Evolutionary conservation across 2,113 vertebrate species (phyloP), one percentile per base, ranked within the genome.

Genomic region (Microcebus murinus): DNA sequence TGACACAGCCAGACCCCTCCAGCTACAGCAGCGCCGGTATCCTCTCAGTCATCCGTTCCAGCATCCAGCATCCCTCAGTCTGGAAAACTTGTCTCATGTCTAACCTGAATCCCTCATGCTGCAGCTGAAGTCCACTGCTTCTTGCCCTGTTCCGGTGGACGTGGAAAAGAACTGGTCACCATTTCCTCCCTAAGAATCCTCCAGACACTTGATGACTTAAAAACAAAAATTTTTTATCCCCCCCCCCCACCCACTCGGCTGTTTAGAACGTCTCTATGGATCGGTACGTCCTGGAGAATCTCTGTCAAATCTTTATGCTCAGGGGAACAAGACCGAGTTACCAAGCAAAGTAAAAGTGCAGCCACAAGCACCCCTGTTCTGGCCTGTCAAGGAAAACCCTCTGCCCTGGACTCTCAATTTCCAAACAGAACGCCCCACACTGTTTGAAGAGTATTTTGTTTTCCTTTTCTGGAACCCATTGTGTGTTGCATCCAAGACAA

Each of bases 401-500:
- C 68, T 25, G 92, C 83, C 63, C 21, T 8, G 12, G 50, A 31
- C 29, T 84, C 45, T 74, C 6, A 0, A 21, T 76, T 83, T 93
- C 65, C 31, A 67, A 79, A 59, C 57, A 36, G 87, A 81, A 77
- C 4, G 27, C 63, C 42, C 18, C 50, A 12, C 27, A 31, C n/a
- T 52, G 52, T 48, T 96, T 63, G 84, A 85, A 79, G 84, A 85
- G 34, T 21, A 45, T 79, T 86, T 88, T 97, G 97, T 97, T 93
- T 91, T 85, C 61, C 82, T 93, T 83, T 94, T 95, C 96, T 97
- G 87, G 97, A 96, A 80, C 61, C 97, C 93, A 92, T 74, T 97
- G 97, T 98, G 68, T 52, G 85, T 92, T 88, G 94, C 71, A 27
- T 95, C 87, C 70, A 95, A 94, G 87, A 98, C 97, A 97, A 97